These are phyloP conservation scores for Chascanopsetta lugubris DNA, from an alignment of 2,113 vertebrate species.

Conservation along the genomic window DNA sequence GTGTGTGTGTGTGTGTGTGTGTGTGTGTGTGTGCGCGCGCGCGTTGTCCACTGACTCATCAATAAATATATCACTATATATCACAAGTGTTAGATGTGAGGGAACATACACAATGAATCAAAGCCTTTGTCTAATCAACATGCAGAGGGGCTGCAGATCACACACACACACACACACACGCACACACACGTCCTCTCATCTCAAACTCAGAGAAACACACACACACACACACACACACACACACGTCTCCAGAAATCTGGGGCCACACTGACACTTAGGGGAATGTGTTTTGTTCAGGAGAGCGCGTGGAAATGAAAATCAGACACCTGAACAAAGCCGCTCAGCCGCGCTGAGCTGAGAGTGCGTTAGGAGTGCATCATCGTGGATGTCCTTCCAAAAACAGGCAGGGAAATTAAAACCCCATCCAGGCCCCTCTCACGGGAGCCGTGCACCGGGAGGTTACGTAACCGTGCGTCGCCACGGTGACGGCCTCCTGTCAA, in stretches of 20 bases:
- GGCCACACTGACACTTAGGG: constrained; percentile 13
- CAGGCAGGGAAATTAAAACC: constrained; percentile 67
- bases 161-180: neutral
- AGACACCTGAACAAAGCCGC: constrained; percentile 60
- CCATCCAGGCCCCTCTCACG: constrained; percentile 51
- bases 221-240: neutral
- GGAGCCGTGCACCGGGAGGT: constrained; percentile 52
- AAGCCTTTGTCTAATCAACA: constrained; percentile 6
- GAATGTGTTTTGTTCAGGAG: constrained; percentile 31
- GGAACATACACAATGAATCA: constrained; percentile 10
- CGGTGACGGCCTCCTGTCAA: constrained; percentile 39
- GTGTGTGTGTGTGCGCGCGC: constrained; percentile 15
- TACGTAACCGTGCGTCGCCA: constrained; percentile 54
- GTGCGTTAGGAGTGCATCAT: constrained; percentile 59
- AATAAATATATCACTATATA: too few species aligned
- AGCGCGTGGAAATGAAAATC: constrained; percentile 47
- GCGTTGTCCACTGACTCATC: too few species aligned
- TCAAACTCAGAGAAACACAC: neutral
- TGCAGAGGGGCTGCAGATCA: constrained; percentile 3
- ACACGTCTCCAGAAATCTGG: constrained; percentile 1
- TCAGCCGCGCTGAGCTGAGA: constrained; percentile 65
- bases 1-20: constrained; percentile 24
- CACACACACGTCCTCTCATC: neutral
- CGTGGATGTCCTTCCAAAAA: constrained; percentile 62
- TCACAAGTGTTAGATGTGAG: constrained; percentile 1